Base-by-base conservation (phyloP, 1,140 invertebrate genomes). In the Neodiprion lecontei region DNA sequence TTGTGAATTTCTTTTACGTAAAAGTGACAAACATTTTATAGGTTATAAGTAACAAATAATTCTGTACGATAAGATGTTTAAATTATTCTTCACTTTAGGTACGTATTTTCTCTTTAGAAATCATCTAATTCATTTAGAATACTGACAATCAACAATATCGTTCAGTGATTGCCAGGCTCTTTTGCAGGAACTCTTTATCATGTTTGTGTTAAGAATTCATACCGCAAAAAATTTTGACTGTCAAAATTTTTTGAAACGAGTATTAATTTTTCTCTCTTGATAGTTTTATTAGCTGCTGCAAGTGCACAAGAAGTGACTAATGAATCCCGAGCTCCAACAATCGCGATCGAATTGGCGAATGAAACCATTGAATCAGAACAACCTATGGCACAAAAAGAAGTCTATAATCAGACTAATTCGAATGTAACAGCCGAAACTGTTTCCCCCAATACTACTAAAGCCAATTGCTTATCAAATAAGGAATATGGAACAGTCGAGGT, bases 401-500 rank as follows among this genome's bases (percentile, higher is more conserved):
- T 14, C 67, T 5, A 69, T 7, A 23, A 69, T 69, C 17, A 69
- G 53, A 4, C 67, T 7, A 69, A 21, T 4, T 69, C 14, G 21
- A 71, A 49, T 7, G 17, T 48, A 10, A 71, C 48, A 49, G 11
- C n/a, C 7, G 70, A 71, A 71, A 71, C 21, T 40, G 48, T 17
- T 23, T 67, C 75, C 7, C 23, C 9, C 17, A 86, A 85, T 76
- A 71, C 79, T 7, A 85, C 80, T 7, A 86, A 82, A 79, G 79
- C 82, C 17, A 85, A 87, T 79, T 88, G 87, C 69, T 76, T 84
- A 10, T 82, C 71, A 0, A 84, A 87, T 28, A 82, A 83, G 71
- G 72, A 79, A 11, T 82, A 85, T 77, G 86, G 85, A 48, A 79
- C 84, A 68, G 87, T 88, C 67, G 87, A 88, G 79, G 87, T 87